Percentiles rank a stretch among this genome's conserved stretches.
Evolutionary conservation across 2,888 invertebrate species (phyloP).

Genomic region (Hylaea fasciaria): DNA sequence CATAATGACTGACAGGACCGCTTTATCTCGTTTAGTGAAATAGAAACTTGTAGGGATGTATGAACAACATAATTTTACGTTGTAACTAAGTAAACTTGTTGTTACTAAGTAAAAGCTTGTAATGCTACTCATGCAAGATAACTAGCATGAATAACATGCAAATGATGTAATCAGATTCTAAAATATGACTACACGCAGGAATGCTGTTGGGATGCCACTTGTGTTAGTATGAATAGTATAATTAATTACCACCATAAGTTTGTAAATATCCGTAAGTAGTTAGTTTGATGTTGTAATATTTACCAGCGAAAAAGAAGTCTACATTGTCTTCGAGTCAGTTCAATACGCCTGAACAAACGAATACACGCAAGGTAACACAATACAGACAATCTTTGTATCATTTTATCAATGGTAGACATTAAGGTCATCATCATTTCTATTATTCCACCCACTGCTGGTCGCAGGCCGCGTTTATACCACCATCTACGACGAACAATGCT

Average conservation of each 20-base stretch:
- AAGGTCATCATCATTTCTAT: slow-evolving; percentile 15
- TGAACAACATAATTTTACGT: too few species aligned
- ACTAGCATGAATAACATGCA: slow-evolving; percentile 7
- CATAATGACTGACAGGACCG: too few species aligned
- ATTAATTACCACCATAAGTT: neutral
- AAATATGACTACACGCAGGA: slow-evolving; percentile 9
- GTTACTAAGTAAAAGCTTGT: neutral
- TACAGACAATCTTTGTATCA: neutral
- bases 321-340: too few species aligned
- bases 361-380: too few species aligned
- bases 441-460: slow-evolving; percentile 23
- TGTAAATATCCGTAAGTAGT: neutral
- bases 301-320: too few species aligned
- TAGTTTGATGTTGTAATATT: neutral
- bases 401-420: slow-evolving; percentile 8
- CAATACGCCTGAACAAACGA: too few species aligned
- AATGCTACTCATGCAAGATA: neutral
- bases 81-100: too few species aligned
- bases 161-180: slow-evolving; percentile 17
- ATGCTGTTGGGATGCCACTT: too few species aligned
- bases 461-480: slow-evolving; percentile 13
- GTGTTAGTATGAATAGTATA: slow-evolving; percentile 3
- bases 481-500: slow-evolving; percentile 19
- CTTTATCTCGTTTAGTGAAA: too few species aligned
- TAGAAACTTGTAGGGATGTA: too few species aligned